A percentile compares a stretch with the other conserved stretches of the same genome.
Conservation (phyloP, 2,888 invertebrate genomes). For the Hybos culiciformis region DNA sequence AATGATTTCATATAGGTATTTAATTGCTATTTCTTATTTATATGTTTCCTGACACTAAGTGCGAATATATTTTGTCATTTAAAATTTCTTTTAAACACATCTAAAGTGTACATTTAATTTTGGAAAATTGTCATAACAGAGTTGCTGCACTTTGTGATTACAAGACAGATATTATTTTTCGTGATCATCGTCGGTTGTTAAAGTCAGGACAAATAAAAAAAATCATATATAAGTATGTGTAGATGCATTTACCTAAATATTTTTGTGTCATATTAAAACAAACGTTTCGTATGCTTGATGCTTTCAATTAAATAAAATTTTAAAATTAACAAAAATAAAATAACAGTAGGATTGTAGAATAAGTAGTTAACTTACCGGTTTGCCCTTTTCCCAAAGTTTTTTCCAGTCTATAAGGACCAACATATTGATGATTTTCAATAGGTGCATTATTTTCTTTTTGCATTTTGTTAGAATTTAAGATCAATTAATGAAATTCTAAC, state of each 20-base stretch:
- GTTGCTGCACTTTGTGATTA: too few relatives aligned
- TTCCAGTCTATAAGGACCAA: constrained; percentile 96
- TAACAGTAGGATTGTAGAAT: not conserved
- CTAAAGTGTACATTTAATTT: too few relatives aligned
- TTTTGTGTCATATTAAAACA: not conserved
- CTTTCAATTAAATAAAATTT: not conserved
- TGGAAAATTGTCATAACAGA: too few relatives aligned
- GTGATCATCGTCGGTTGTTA: too few relatives aligned
- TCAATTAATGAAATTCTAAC: too few relatives aligned
- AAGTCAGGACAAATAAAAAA: too few relatives aligned
- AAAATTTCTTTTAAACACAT: too few relatives aligned
- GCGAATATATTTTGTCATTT: too few relatives aligned
- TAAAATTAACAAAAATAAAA: not conserved
- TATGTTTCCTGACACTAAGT: too few relatives aligned
- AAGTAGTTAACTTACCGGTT: constrained; percentile 62
- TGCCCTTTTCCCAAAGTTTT: constrained; percentile 99
- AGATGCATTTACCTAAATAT: constrained; percentile 1
- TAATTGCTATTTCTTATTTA: too few relatives aligned
- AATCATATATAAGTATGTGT: constrained; percentile 4
- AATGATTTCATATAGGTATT: too few relatives aligned
- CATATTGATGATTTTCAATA: constrained; percentile 76
- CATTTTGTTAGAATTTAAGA: constrained; percentile 32
- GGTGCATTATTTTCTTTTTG: constrained; percentile 38
- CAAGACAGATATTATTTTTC: too few relatives aligned
- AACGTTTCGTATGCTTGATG: not conserved